Evolutionary conservation across 2,888 invertebrate genomes (phyloP).

Genomic region (Dasypolia templi): DNA sequence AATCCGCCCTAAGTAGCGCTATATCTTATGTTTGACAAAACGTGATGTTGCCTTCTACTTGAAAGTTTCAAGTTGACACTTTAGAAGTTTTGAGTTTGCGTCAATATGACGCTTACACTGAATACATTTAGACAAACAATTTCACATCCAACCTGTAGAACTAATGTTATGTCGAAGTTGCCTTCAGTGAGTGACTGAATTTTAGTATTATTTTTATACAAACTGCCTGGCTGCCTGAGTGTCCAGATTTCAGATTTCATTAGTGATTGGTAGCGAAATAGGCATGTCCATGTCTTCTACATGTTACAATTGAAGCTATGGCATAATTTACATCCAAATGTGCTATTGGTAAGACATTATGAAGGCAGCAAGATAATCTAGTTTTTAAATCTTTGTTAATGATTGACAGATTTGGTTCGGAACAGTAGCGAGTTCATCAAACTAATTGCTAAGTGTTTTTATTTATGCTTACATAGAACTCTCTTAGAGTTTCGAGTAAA

Average conservation of each 20-base stretch:
- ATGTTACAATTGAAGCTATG: constrained; percentile 1
- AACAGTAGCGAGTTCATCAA: constrained; percentile 8
- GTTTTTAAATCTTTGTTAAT: not conserved
- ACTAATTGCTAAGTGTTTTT: not conserved
- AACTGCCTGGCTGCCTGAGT: not conserved
- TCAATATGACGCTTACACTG: constrained; percentile 34
- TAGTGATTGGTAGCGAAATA: constrained; percentile 11
- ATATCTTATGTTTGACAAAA: constrained; percentile 52
- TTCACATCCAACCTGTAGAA: not conserved
- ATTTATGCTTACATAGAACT: not conserved
- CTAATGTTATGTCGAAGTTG: not conserved
- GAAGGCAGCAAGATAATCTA: not conserved
- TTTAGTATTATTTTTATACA: not conserved
- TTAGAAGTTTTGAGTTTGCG: constrained; percentile 23
- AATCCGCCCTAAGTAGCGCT: no score
- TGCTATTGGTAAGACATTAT: not conserved
- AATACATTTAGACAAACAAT: not conserved
- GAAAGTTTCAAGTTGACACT: not conserved
- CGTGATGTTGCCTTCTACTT: constrained; percentile 16
- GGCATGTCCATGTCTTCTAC: not conserved
- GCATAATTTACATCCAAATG: constrained; percentile 2
- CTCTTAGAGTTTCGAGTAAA: not conserved
- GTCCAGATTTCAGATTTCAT: not conserved
- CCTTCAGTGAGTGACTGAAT: not conserved
- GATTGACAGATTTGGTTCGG: not conserved